Percentiles rank a stretch among this genome's conserved stretches.
phyloP scores from a whole-genome alignment of 2,797 vertebrate genomes.

The Cyprinodon diabolis region DNA sequence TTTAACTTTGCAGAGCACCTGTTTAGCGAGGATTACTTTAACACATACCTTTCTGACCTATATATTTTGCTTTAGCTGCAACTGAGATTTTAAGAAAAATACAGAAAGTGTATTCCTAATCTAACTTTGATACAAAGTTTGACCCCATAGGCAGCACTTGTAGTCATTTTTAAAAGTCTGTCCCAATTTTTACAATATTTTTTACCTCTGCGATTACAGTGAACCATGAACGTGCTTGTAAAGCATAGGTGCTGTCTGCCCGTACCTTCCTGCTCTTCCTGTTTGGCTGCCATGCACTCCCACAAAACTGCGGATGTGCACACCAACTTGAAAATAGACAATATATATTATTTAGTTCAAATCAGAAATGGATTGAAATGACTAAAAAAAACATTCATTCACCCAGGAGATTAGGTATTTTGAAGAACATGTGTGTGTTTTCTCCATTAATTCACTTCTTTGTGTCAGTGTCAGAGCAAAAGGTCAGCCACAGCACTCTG shows the following conservation, averaged over 20 bases:
- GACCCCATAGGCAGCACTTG: neutral
- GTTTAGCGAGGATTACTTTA: no score
- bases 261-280: neutral
- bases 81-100: no score
- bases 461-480: conserved; percentile 41
- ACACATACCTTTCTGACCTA: no score
- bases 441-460: conserved; percentile 21
- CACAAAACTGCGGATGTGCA: no score
- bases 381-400: neutral
- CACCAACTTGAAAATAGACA: no score
- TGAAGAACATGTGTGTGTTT: conserved; percentile 16
- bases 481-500: conserved; percentile 55
- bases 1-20: no score
- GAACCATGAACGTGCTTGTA: neutral
- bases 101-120: no score
- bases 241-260: neutral
- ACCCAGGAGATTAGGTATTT: neutral
- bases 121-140: neutral
- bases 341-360: neutral
- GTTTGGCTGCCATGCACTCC: no score
- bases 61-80: no score
- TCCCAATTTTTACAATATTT: neutral
- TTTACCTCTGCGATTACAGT: neutral
- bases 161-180: neutral
- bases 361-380: neutral